These are phyloP conservation scores for Eulemur rubriventer DNA, from an alignment of 2,797 vertebrate species.

Conservation along the genomic window DNA sequence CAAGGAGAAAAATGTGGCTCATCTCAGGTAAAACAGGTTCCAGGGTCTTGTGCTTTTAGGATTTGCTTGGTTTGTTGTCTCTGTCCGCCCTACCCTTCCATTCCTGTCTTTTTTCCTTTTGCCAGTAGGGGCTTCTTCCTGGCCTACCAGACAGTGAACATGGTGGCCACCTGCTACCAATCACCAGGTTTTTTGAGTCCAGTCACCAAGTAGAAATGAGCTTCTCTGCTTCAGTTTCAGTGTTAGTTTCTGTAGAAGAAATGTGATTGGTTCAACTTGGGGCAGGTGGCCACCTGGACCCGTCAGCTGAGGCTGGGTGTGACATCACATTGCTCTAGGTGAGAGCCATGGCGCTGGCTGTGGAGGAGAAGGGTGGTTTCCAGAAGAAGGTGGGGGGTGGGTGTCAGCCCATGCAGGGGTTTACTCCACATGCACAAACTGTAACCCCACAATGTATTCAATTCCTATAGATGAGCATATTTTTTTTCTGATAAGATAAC, in stretches of 20 bases:
- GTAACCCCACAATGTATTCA: background rate
- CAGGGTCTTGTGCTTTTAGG: background rate
- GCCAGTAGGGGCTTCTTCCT: background rate
- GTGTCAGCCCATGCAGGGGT: background rate
- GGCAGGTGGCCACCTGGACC: background rate
- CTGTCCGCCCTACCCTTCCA: background rate
- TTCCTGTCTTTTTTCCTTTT: background rate
- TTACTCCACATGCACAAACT: background rate
- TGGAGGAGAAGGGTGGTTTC: background rate
- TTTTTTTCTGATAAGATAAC: background rate
- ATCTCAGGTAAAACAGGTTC: background rate
- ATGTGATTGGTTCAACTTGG: background rate
- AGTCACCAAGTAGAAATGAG: background rate
- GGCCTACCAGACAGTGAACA: background rate
- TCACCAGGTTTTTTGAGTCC: background rate
- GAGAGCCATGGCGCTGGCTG: background rate
- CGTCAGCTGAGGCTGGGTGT: background rate
- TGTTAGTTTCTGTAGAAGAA: background rate
- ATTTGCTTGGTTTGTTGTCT: background rate
- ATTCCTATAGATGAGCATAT: background rate
- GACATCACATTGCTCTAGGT: fast-evolving
- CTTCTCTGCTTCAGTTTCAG: background rate
- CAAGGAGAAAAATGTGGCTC: background rate
- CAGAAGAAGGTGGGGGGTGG: background rate
- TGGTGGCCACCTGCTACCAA: background rate